Conservation (phyloP, 2,113 vertebrate species). For the Lasiurus cinereus region DNA sequence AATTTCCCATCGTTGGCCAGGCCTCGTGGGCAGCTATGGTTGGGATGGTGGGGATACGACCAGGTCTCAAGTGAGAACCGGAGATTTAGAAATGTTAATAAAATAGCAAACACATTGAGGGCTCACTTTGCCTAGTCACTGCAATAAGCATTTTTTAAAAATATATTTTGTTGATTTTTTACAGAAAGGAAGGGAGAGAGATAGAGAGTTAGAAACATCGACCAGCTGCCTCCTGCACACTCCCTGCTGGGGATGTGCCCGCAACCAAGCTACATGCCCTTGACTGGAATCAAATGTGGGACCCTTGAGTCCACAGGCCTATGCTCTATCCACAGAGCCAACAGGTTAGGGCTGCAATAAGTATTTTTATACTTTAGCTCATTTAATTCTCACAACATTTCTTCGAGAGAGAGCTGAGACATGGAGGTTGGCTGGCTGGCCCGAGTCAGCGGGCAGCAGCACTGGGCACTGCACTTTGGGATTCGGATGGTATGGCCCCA, state of each 20-base stretch:
- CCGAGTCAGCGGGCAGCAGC: background rate
- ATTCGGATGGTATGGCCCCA: background rate
- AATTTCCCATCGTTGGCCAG: background rate
- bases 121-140: background rate
- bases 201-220: too few species aligned
- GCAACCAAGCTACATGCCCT: too few species aligned
- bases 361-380: background rate
- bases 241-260: too few species aligned
- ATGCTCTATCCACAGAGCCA: too few species aligned
- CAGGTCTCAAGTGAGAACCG: background rate
- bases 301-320: too few species aligned
- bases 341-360: background rate
- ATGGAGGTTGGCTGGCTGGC: background rate
- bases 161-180: too few species aligned
- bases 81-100: background rate
- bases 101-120: background rate
- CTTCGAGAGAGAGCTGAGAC: background rate
- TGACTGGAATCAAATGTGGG: too few species aligned
- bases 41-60: fast-evolving
- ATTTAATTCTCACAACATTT: background rate
- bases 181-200: too few species aligned
- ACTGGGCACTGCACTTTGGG: too few species aligned
- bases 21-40: background rate
- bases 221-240: too few species aligned
- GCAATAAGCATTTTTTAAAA: background rate